Base-by-base conservation (phyloP, 2,113 vertebrate species). In the Syngnathus typhle region DNA sequence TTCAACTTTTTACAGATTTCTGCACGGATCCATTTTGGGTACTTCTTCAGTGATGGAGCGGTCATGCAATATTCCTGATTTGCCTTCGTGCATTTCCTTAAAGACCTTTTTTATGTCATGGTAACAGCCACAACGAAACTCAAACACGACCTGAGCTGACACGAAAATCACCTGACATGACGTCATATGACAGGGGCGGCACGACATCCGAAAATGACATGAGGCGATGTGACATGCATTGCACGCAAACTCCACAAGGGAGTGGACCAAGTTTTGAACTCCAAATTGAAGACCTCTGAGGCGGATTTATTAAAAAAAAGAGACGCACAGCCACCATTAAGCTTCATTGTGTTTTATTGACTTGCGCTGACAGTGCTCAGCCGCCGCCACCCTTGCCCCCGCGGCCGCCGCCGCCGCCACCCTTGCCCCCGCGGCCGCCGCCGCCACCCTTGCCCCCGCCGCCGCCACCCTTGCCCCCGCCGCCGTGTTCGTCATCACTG, bases 391-490 rank as follows among this genome's bases (percentile, higher is more conserved):
- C 85, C 69, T 86, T 83, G 0, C 71, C 70, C 7, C 65, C 83
- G 49, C 64, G 58, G 49, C 43, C 81, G 70, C 69, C 84, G 21
- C 72, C 58, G 27, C 67, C 82, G 39, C 67, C 85, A 18, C 74
- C 85, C 67, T 85, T 82, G 0, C 71, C 70, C 6, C 68, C 85
- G 16, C 72, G 85, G 70, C 87, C 84, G 0, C 71, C 70, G 8
- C 65, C 83, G 49, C 64, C 60, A 49, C 43, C 81, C 70, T 69
- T 84, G 21, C 72, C 60, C 0, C 67, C 84, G 18, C 73, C 4
- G 15, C 19, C 9, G 9, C 51, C 51, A 3, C 19, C 8, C n/a
- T n/a, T n/a, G n/a, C 51, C 51, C 1, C 19, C 6, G 2, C 21
- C 21, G 2, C 27, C 12, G 11, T 27, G 5, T 23, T 27, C 23